Percentiles rank a stretch among this genome's conserved stretches.
Evolutionary conservation across 2,113 vertebrate species (phyloP).

Genomic region (Crotalus helleri): DNA sequence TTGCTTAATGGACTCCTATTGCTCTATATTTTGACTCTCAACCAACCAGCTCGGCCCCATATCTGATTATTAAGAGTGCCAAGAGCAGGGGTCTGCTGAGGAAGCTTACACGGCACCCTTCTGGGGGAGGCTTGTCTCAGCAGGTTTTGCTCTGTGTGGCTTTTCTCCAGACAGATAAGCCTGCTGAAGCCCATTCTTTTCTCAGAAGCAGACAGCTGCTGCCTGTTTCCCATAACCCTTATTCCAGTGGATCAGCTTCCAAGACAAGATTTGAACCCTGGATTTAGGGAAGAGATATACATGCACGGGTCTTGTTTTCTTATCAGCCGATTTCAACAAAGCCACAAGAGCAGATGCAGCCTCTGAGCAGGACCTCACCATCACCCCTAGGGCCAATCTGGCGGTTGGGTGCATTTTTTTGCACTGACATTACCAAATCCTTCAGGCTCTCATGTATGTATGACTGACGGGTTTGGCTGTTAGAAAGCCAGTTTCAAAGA

Average conservation of each 20-base stretch:
- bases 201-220: background rate
- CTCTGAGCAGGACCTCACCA: background rate
- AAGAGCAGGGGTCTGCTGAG: background rate
- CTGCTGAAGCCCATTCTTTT: background rate
- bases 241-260: slow-evolving; percentile 19
- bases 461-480: background rate
- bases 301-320: background rate
- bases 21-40: background rate
- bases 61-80: background rate
- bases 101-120: background rate
- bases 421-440: background rate
- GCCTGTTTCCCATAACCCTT: slow-evolving; percentile 27
- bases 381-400: background rate
- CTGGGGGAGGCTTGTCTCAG: background rate
- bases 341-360: background rate
- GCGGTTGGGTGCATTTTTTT: background rate
- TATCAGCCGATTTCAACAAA: slow-evolving; percentile 22
- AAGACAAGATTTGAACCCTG: slow-evolving; percentile 21
- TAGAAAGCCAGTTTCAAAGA: background rate
- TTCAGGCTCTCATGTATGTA: background rate
- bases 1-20: background rate
- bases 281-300: slow-evolving; percentile 9
- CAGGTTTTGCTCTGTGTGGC: background rate
- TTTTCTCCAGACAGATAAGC: background rate
- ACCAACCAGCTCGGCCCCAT: background rate